These are phyloP conservation scores for Hylaeus anthracinus DNA, from an alignment of 1,140 invertebrate species.

Conservation along the genomic window DNA sequence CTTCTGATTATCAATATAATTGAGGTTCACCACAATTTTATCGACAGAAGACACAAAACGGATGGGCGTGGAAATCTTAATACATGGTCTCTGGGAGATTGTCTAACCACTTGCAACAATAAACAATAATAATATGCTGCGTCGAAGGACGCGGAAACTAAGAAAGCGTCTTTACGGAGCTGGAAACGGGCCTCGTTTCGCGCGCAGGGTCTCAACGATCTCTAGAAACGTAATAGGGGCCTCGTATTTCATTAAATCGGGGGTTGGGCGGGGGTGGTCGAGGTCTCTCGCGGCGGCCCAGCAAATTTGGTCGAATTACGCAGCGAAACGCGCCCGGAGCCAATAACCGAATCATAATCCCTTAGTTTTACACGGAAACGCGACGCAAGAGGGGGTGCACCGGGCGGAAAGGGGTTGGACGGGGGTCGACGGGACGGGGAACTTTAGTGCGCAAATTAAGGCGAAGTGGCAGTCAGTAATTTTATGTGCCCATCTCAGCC, in stretches of 20 bases:
- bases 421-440: constrained; percentile 48
- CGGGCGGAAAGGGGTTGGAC: constrained; percentile 17
- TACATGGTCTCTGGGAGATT: too few species aligned
- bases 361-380: constrained; percentile 72
- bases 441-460: constrained; percentile 81
- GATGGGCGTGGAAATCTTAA: too few species aligned
- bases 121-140: too few species aligned
- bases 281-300: constrained; percentile 35
- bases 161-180: neutral
- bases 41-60: too few species aligned
- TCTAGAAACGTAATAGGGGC: constrained; percentile 58
- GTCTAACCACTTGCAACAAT: too few species aligned
- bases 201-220: constrained; percentile 40
- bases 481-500: constrained; percentile 81
- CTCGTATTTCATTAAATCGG: constrained; percentile 62
- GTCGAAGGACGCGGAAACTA: neutral
- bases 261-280: neutral
- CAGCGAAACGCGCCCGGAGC: constrained; percentile 67
- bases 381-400: constrained; percentile 53
- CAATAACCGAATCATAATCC: constrained; percentile 78
- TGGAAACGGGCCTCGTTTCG: constrained; percentile 40
- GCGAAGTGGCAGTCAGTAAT: constrained; percentile 80
- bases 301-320: constrained; percentile 72
- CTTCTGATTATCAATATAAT: too few species aligned
- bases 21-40: too few species aligned